phyloP scores from a whole-genome alignment of 2,797 vertebrate species.

The Rhabdomys pumilio region DNA sequence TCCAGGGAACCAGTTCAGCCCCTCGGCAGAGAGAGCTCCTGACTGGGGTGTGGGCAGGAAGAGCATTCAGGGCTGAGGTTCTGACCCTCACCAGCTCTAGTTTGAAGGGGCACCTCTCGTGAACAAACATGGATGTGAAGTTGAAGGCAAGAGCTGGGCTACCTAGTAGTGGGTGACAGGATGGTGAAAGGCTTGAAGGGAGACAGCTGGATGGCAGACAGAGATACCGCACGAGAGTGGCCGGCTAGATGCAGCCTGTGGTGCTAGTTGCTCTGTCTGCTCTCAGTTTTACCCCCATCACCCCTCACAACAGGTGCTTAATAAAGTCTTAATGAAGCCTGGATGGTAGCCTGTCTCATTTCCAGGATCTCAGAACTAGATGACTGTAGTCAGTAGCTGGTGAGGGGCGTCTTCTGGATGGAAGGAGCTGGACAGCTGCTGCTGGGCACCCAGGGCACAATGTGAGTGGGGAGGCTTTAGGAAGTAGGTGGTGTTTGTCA shows the following conservation, averaged over 20 bases:
- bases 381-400: background rate
- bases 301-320: background rate
- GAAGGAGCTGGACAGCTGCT: accelerated
- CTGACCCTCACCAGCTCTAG: background rate
- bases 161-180: background rate
- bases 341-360: background rate
- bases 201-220: background rate
- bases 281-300: background rate
- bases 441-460: background rate
- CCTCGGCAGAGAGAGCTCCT: background rate
- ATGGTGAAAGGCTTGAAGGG: background rate
- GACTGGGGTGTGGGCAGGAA: background rate
- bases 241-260: background rate
- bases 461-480: background rate
- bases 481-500: background rate
- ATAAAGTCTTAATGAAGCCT: constrained; percentile 34
- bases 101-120: background rate
- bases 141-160: background rate
- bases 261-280: no score
- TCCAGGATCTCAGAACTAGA: background rate
- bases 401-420: background rate
- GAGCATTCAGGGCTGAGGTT: background rate
- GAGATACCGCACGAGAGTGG: background rate
- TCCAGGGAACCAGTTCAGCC: background rate
- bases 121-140: background rate